Conservation (phyloP, 2,888 invertebrate genomes). For the Rhagonycha lutea region DNA sequence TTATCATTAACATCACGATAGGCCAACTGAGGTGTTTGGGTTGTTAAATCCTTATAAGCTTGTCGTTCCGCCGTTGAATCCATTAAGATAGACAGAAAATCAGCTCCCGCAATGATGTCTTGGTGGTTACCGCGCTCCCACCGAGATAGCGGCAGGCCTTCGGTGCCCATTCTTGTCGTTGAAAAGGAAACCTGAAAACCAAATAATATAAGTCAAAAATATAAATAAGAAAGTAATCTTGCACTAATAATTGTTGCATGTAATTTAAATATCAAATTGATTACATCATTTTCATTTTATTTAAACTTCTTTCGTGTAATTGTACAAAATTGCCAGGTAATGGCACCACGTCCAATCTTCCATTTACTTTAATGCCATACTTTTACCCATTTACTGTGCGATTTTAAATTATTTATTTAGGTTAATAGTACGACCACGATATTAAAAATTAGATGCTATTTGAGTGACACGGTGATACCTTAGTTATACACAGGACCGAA, state of each 20-base stretch:
- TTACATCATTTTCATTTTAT: not conserved
- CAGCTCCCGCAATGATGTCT: constrained; percentile 57
- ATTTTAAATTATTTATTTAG: not conserved
- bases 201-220: constrained; percentile 6
- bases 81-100: constrained; percentile 56
- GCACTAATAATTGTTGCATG: not conserved
- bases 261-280: not conserved
- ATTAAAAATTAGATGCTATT: not conserved
- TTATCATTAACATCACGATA: constrained; percentile 16
- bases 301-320: not conserved
- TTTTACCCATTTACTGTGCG: not conserved
- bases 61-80: constrained; percentile 41
- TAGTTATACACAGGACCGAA: not conserved
- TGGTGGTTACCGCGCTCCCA: constrained; percentile 50
- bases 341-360: not conserved
- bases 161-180: constrained; percentile 43
- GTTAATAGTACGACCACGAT: not conserved
- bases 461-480: not conserved
- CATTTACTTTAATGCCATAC: not conserved
- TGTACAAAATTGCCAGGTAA: not conserved
- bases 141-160: constrained; percentile 50
- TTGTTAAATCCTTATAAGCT: constrained; percentile 29
- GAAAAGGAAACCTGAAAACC: constrained; percentile 48
- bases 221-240: not conserved
- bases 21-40: constrained; percentile 8